Conservation (phyloP, 2,113 vertebrate species). For the Andinoacara biseriatus region DNA sequence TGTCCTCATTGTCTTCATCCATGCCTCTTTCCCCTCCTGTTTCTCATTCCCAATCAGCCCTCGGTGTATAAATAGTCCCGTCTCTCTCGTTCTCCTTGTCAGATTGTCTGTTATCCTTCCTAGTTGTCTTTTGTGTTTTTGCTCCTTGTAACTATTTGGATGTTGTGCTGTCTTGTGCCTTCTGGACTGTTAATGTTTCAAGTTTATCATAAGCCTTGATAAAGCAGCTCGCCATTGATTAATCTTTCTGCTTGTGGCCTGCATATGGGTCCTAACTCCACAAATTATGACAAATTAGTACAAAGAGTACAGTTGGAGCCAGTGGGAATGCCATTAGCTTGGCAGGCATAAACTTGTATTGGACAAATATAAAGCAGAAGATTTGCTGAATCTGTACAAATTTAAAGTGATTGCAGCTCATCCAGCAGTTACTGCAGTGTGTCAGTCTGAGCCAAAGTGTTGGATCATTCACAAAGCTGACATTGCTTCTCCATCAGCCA, state of each 20-base stretch:
- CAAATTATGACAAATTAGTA: not conserved
- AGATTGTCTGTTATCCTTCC: not conserved
- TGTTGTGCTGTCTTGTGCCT: not conserved
- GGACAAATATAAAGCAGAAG: not conserved
- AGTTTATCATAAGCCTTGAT: not conserved
- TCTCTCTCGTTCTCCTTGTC: not conserved
- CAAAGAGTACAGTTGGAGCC: not conserved
- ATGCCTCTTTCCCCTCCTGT: not conserved
- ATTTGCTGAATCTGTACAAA: not conserved
- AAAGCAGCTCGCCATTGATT: not conserved
- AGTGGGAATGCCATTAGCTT: not conserved
- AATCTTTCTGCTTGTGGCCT: not conserved
- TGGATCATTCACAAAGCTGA: not conserved
- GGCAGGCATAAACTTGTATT: not conserved
- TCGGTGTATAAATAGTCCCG: not conserved
- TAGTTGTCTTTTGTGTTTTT: not conserved
- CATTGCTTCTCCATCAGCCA: accelerated
- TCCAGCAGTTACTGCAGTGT: too few relatives aligned
- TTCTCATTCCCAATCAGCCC: not conserved
- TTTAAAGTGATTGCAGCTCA: not conserved
- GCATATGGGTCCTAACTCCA: not conserved
- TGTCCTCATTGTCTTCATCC: not conserved
- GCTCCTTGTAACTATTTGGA: not conserved
- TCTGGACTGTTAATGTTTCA: not conserved
- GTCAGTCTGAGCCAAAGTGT: not conserved